These are phyloP conservation scores for Numenius phaeopus DNA, from an alignment of 2,797 vertebrate species.

Conservation along the genomic window DNA sequence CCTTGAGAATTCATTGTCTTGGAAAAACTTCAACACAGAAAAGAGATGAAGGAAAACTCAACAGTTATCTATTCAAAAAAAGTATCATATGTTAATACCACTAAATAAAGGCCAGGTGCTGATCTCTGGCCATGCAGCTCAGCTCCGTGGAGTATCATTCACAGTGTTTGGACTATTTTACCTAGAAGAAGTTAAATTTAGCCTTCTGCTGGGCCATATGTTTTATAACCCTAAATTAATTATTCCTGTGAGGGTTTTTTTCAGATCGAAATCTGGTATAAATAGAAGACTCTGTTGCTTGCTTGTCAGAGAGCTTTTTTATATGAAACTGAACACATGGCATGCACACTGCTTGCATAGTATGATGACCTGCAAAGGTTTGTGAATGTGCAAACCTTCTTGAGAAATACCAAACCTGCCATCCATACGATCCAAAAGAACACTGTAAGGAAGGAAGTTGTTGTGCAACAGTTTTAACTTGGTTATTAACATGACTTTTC, in stretches of 20 bases:
- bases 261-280: background rate
- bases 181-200: background rate
- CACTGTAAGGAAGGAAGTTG: background rate
- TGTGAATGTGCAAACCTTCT: background rate
- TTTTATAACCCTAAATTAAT: background rate
- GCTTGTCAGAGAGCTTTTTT: background rate
- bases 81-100: accelerated
- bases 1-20: background rate
- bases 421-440: background rate
- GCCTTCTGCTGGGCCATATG: background rate
- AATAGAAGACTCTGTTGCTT: background rate
- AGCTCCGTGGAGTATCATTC: background rate
- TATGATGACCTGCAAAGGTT: background rate
- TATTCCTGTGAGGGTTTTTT: background rate
- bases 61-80: background rate
- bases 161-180: background rate
- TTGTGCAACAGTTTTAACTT: background rate
- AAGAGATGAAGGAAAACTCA: background rate
- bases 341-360: background rate
- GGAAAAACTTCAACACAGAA: background rate
- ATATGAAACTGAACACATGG: background rate
- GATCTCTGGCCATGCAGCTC: background rate
- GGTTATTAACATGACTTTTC: background rate
- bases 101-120: background rate
- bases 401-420: background rate